phyloP scores from a whole-genome alignment of 2,888 invertebrate species.

The Sicus ferrugineus region DNA sequence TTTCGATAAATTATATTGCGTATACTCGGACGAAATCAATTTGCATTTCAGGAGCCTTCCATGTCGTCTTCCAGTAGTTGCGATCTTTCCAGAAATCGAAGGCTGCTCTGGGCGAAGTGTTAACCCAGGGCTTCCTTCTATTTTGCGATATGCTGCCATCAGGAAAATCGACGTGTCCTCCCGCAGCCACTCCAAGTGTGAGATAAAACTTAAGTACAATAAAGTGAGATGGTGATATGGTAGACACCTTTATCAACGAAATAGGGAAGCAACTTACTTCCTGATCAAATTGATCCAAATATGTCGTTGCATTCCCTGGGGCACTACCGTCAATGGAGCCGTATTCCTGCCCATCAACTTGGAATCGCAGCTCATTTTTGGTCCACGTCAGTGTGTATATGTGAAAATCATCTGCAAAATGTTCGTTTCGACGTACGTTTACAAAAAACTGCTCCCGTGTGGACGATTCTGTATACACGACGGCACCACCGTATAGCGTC shows the following conservation, averaged over 20 bases:
- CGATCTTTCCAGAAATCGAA: slow-evolving; percentile 74
- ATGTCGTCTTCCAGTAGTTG: slow-evolving; percentile 73
- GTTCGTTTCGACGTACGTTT: slow-evolving; percentile 54
- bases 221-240: too few species aligned
- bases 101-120: slow-evolving; percentile 72
- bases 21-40: slow-evolving; percentile 61
- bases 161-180: slow-evolving; percentile 77
- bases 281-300: slow-evolving; percentile 70
- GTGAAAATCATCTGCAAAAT: slow-evolving; percentile 71
- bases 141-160: slow-evolving; percentile 62
- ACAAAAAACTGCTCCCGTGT: slow-evolving; percentile 56
- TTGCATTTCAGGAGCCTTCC: slow-evolving; percentile 67
- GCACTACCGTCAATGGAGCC: slow-evolving; percentile 63
- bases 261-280: slow-evolving; percentile 65
- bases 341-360: slow-evolving; percentile 69
- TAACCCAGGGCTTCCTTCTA: slow-evolving; percentile 76
- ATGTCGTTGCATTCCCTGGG: slow-evolving; percentile 36
- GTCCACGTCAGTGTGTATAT: slow-evolving; percentile 75
- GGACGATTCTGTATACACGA: slow-evolving; percentile 53
- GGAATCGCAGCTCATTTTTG: slow-evolving; percentile 49
- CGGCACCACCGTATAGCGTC: slow-evolving; percentile 56
- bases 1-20: slow-evolving; percentile 52
- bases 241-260: neutral
- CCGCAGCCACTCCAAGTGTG: slow-evolving; percentile 79
- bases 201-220: slow-evolving; percentile 75